Base-by-base conservation (phyloP, 2,797 vertebrate species). In the Otolemur crassicaudatus region DNA sequence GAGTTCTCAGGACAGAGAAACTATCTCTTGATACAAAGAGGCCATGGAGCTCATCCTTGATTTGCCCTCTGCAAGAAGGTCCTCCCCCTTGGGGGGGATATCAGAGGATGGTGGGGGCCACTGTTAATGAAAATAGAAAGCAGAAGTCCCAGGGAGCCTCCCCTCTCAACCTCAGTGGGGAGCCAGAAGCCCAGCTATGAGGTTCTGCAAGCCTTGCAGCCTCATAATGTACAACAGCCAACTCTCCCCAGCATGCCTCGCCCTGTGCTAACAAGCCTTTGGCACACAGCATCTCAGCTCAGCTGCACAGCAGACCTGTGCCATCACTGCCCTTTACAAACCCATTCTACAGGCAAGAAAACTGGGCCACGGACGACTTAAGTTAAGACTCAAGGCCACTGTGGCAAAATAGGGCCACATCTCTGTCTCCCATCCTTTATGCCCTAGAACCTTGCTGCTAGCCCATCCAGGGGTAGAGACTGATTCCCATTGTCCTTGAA, bases 361-460 rank as follows among this genome's bases (percentile, higher is more conserved):
- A 63, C 83, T 27, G 10, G 61, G 61, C 14, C 46, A 72, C 56
- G 5, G 11, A 46, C 17, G 80, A 73, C 25, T 12, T 37, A 72
- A 58, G 29, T 34, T 58, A 31, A 29, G 79, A 34, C 34, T 25
- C 7, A 23, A 84, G 61, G 84, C n/a, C 60, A 58, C 88, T 7
- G 11, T 17, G 58, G 43, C 49, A 56, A 91, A 65, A 82, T n/a
- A 46, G 9, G 31, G 27, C 67, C 60, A 61, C 43, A 29, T 12
- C 40, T 2, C 1, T 27, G 14, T 4, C 5, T 43, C 75, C 31
- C 46, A 6, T 1, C 22, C 79, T 14, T 6, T 10, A 2, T 2
- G 16, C 20, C 46, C 75, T 75, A n/a, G 43, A 90, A 75, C 20
- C 7, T 20, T 5, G 2, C 37, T 2, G 6, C 46, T 27, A 20